These are phyloP conservation scores for Porites australiensis DNA, from an alignment of 64 coral and sea anemone species.

Conservation along the genomic window DNA sequence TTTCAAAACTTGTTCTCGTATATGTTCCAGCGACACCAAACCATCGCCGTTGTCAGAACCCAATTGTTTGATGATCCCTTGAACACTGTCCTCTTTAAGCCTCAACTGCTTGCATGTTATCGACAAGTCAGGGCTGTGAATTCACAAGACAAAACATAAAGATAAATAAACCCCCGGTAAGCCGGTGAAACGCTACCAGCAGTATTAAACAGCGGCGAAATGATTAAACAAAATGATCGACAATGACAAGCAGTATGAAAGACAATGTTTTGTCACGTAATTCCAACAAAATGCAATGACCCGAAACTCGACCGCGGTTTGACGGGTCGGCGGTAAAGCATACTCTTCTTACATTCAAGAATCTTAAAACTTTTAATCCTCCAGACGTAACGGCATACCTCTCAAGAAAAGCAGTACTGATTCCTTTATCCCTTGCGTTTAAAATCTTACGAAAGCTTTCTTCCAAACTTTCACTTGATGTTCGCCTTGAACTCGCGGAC, in stretches of 20 bases:
- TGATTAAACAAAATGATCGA: conserved; percentile 56
- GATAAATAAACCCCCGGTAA: conserved; percentile 30
- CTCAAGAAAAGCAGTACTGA: conserved; percentile 33
- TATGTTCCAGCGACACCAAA: conserved; percentile 16
- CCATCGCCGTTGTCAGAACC: conserved; percentile 18
- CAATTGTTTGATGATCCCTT: conserved; percentile 28
- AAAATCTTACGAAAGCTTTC: conserved; percentile 75
- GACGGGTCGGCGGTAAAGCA: not conserved
- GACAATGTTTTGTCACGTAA: conserved; percentile 26
- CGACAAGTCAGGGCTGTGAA: conserved; percentile 42
- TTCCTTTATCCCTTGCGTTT: conserved; percentile 13
- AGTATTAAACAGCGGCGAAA: not conserved
- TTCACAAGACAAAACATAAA: conserved; percentile 45
- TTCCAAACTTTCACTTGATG: conserved; percentile 75
- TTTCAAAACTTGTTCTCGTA: not conserved
- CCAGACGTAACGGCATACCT: conserved; percentile 62
- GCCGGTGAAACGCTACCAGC: not conserved
- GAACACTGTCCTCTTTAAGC: not conserved
- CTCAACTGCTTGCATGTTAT: conserved; percentile 33
- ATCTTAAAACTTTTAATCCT: conserved; percentile 26
- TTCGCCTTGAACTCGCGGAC: conserved; percentile 55
- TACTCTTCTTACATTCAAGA: conserved; percentile 7
- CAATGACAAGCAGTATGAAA: conserved; percentile 27
- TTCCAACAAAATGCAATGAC: conserved; percentile 24
- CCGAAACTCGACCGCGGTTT: conserved; percentile 27